phyloP scores from a whole-genome alignment of 1,140 invertebrate species.

The Drosophila punjabiensis region DNA sequence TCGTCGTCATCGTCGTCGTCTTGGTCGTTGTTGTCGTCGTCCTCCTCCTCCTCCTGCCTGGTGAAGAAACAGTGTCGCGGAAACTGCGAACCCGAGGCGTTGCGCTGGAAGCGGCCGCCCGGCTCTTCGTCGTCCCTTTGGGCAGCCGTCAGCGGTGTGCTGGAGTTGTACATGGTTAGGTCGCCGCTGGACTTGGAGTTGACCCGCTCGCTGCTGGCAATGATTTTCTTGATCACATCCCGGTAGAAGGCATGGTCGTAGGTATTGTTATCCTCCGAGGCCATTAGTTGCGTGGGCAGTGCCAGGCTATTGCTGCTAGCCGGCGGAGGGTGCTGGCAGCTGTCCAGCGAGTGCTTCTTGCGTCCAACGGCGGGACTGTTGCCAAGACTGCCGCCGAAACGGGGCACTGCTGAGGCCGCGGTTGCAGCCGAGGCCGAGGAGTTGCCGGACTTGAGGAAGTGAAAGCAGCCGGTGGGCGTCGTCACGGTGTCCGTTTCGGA shows the following conservation, averaged over 20 bases:
- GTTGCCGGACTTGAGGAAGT: conserved; percentile 50
- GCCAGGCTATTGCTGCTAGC: not conserved
- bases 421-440: conserved; percentile 3
- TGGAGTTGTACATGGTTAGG: conserved; percentile 78
- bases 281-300: conserved; percentile 9
- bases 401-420: conserved; percentile 9
- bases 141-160: conserved; percentile 47
- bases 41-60: not conserved
- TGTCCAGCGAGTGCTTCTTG: conserved; percentile 79
- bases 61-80: conserved; percentile 80
- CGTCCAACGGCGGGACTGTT: conserved; percentile 78
- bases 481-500: conserved; percentile 66
- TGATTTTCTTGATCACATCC: conserved; percentile 67
- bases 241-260: conserved; percentile 83
- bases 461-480: conserved; percentile 70
- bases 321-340: conserved; percentile 22
- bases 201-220: conserved; percentile 68
- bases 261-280: conserved; percentile 71
- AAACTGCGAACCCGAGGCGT: conserved; percentile 79
- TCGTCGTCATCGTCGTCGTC: conserved; percentile 17
- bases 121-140: conserved; percentile 28
- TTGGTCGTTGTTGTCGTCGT: conserved; percentile 6
- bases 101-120: conserved; percentile 71
- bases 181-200: conserved; percentile 84
- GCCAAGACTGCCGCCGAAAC: conserved; percentile 71